Evolutionary conservation across 2,113 vertebrate species (phyloP), one percentile per base, ranked within the genome.

Genomic region (Pollimyrus isidori): DNA sequence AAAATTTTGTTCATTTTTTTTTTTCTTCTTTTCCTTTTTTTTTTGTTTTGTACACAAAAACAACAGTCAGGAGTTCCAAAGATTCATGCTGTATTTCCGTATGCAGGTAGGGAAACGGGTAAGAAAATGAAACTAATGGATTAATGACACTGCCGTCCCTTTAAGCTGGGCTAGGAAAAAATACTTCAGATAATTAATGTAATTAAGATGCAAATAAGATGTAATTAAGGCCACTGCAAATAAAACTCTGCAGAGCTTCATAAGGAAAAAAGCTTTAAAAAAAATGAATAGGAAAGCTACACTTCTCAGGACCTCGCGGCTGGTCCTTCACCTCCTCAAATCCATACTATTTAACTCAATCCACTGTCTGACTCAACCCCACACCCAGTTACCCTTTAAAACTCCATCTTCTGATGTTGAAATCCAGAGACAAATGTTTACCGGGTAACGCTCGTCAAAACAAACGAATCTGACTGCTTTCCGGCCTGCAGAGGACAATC

Each of bases 51-150:
- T 94, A 95, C 94, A 96, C 94, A 95, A 96, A 90, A 95, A 95
- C 94, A 95, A 95, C 95, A 96, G 95, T 96, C 95, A 96, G 94
- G 87, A 95, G 94, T 95, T 95, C 92, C 95, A 96, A 95, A 95
- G 93, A 94, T 94, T 95, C 95, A 96, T 96, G 95, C 95, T 95
- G 95, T 94, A 93, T 93, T 88, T 84, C 93, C 93, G 94, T 93
- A 95, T 89, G 93, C 91, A 93, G 94, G 92, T 93, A 93, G 94
- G 82, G 82, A 95, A 95, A 94, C 90, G 45, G 92, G 89, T 58
- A 84, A 42, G 91, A 76, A 90, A 86, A 86, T 4, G 3, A 87
- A 91, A 91, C 87, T 90, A 91, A 90, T 90, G 90, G 73, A 86
- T 94, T 65, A 91, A 50, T 92, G 91, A 93, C 93, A 90, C 88